Percentiles rank a stretch among this genome's conserved stretches.
Conservation (phyloP, 2,797 vertebrate species). For the Setipinna tenuifilis region DNA sequence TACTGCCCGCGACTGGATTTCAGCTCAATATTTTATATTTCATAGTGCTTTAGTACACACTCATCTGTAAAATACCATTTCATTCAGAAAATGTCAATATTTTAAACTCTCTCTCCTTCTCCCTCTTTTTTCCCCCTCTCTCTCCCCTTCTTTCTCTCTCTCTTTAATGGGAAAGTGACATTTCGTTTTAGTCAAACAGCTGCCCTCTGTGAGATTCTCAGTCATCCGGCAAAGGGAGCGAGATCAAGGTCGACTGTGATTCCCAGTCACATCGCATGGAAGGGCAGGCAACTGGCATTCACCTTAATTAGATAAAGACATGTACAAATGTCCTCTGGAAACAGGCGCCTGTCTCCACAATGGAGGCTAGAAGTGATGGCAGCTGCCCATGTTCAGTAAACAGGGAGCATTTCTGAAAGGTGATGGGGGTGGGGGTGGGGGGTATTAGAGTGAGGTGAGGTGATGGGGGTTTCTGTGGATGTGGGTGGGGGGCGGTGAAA, state of each 20-base stretch:
- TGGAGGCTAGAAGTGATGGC: conserved; percentile 76
- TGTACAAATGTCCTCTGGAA: conserved; percentile 79
- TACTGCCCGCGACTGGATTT: not conserved
- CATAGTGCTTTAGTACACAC: conserved; percentile 6
- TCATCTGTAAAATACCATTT: conserved; percentile 18
- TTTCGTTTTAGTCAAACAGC: conserved; percentile 51
- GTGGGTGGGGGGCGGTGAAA: conserved; percentile 29
- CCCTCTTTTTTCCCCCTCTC: not conserved
- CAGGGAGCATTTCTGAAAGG: conserved; percentile 73
- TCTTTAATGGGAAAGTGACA: conserved; percentile 52
- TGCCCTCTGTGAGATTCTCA: conserved; percentile 50
- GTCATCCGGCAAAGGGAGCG: conserved; percentile 55
- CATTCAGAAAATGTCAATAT: conserved; percentile 20
- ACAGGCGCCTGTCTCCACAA: conserved; percentile 74
- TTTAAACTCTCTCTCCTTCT: conserved; percentile 1
- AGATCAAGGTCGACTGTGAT: conserved; percentile 76
- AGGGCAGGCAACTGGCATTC: conserved; percentile 76
- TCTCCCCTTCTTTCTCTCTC: conserved; percentile 29
- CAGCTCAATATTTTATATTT: conserved; percentile 14
- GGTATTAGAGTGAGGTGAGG: conserved; percentile 19
- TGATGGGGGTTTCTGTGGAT: conserved; percentile 23
- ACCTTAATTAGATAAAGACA: conserved; percentile 84
- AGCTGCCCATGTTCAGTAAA: conserved; percentile 81
- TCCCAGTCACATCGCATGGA: conserved; percentile 73
- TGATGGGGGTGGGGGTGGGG: conserved; percentile 66